phyloP scores from a whole-genome alignment of 2,888 invertebrate species.

The Carterocephalus palaemon region DNA sequence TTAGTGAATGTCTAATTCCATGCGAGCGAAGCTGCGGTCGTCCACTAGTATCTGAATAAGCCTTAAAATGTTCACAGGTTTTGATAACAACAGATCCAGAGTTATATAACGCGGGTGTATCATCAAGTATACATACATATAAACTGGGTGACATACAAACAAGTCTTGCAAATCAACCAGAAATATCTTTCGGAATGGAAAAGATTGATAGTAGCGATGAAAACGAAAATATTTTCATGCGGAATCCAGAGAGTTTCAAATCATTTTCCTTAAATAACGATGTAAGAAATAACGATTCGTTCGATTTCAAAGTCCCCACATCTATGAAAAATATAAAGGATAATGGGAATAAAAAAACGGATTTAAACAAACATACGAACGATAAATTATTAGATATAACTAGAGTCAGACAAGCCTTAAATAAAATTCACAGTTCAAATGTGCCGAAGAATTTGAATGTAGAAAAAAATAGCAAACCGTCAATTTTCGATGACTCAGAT shows the following conservation, averaged over 20 bases:
- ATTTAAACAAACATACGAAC: constrained; percentile 25
- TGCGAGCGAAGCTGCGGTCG: no score
- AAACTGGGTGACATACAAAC: constrained; percentile 18
- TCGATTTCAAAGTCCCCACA: constrained; percentile 13
- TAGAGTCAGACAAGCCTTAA: no score
- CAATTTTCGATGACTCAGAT: no score
- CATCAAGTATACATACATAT: constrained; percentile 16
- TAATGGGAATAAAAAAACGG: background rate
- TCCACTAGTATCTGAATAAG: no score
- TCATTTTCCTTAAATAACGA: constrained; percentile 7
- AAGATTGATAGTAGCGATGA: background rate
- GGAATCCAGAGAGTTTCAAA: constrained; percentile 15
- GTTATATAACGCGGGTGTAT: constrained; percentile 9
- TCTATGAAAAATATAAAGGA: background rate
- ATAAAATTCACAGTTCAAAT: no score
- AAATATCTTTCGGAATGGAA: background rate
- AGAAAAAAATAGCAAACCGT: no score
- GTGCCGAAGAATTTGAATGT: no score
- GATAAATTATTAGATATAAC: background rate
- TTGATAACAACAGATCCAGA: constrained; percentile 23
- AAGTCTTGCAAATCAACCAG: background rate
- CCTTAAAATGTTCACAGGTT: constrained; percentile 26
- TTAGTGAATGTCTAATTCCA: no score
- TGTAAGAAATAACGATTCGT: background rate
- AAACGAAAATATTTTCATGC: constrained; percentile 20